Percentiles rank a stretch among this genome's conserved stretches.
Conservation (phyloP, 2,113 vertebrate species). For the Rattus rattus region DNA sequence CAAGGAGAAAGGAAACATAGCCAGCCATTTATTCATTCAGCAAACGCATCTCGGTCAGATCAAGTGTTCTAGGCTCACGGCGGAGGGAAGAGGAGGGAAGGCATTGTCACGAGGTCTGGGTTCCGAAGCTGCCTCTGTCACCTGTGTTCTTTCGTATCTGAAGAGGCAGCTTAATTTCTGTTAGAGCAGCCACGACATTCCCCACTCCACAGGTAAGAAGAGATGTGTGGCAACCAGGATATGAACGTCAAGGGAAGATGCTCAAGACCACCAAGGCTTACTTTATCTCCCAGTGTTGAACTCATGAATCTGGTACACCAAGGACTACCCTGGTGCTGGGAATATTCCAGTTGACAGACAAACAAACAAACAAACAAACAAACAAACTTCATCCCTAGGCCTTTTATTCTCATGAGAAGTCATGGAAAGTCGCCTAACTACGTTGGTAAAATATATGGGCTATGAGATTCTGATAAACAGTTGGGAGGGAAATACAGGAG, state of each 20-base stretch:
- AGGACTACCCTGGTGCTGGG: not conserved
- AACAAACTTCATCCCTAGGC: not conserved
- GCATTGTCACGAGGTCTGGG: not conserved
- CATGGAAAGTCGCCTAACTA: not conserved
- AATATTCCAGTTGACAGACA: not conserved
- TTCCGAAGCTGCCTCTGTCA: not conserved
- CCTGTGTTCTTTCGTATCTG: not conserved
- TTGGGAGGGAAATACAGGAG: not conserved
- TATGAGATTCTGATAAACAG: not conserved
- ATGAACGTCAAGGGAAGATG: not conserved
- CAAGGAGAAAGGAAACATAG: not conserved
- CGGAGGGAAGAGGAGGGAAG: not conserved
- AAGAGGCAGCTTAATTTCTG: not conserved
- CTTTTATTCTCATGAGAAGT: constrained; percentile 44
- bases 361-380: not conserved
- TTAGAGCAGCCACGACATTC: not conserved
- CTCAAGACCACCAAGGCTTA: not conserved
- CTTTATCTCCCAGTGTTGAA: not conserved
- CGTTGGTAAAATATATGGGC: not conserved
- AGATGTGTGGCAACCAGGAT: not conserved
- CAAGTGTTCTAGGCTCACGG: not conserved
- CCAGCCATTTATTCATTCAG: not conserved
- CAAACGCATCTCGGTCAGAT: constrained; percentile 13
- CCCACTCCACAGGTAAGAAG: not conserved
- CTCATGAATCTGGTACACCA: constrained; percentile 21